These are phyloP conservation scores for Hydriomena furcata DNA, from an alignment of 2,888 invertebrate species.

Conservation along the genomic window DNA sequence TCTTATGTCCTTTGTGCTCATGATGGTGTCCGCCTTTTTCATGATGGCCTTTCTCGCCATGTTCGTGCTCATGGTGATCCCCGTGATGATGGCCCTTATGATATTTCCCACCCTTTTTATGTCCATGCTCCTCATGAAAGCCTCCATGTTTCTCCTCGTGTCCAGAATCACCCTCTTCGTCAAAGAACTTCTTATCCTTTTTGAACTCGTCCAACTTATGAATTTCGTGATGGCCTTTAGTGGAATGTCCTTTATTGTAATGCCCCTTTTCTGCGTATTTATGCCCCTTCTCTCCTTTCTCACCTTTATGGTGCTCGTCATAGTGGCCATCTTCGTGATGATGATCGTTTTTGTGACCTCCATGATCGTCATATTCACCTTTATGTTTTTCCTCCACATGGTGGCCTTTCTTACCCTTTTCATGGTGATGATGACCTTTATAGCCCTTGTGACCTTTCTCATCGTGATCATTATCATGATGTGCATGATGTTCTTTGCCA, in stretches of 20 bases:
- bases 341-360: constrained; percentile 85
- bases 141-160: constrained; percentile 92
- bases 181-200: constrained; percentile 93
- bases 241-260: constrained; percentile 93
- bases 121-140: constrained; percentile 90
- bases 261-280: constrained; percentile 87
- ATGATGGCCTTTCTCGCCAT: constrained; percentile 91
- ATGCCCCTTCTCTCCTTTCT: constrained; percentile 87
- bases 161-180: constrained; percentile 92
- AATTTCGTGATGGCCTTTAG: constrained; percentile 93
- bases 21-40: constrained; percentile 92
- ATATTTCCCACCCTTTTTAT: constrained; percentile 91
- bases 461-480: constrained; percentile 86
- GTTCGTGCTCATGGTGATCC: constrained; percentile 89
- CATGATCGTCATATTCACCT: constrained; percentile 85
- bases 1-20: constrained; percentile 91
- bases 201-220: constrained; percentile 94
- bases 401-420: constrained; percentile 88
- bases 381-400: constrained; percentile 87
- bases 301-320: constrained; percentile 85
- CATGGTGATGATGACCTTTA: constrained; percentile 87
- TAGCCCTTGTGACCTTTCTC: constrained; percentile 89
- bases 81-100: constrained; percentile 92
- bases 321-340: constrained; percentile 87
- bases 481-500: constrained; percentile 86